These are phyloP conservation scores for Crotalus viridis DNA, from an alignment of 2,113 vertebrate species.

Conservation along the genomic window DNA sequence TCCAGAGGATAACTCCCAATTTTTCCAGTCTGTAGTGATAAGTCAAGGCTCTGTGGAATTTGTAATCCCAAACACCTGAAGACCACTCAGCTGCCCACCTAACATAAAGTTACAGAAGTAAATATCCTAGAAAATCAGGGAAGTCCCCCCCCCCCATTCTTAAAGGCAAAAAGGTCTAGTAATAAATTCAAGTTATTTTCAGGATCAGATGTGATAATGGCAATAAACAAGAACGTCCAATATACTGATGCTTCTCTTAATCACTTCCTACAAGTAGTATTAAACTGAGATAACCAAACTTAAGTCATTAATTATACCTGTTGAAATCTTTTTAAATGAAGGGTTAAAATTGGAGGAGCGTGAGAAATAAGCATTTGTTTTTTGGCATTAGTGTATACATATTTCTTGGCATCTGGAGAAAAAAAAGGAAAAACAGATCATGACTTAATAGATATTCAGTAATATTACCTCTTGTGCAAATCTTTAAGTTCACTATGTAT, in stretches of 20 bases:
- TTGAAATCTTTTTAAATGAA: constrained; percentile 96
- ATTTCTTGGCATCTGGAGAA: constrained; percentile 79
- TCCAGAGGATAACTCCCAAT: background rate
- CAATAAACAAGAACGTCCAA: background rate
- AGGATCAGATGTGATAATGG: background rate
- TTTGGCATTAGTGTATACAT: constrained; percentile 88
- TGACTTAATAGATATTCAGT: constrained; percentile 5
- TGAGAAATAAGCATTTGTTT: constrained; percentile 96
- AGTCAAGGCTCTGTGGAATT: background rate
- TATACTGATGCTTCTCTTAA: background rate
- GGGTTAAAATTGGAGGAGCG: constrained; percentile 88
- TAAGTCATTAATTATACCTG: constrained; percentile 73
- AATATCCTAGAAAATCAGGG: constrained; percentile 11
- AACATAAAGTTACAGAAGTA: constrained; percentile 11
- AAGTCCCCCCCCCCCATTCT: background rate
- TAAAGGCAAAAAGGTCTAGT: background rate
- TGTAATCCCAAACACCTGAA: background rate
- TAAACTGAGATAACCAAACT: background rate
- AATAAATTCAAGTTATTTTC: background rate
- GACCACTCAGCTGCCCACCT: background rate
- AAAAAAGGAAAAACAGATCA: constrained; percentile 19
- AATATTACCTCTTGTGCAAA: background rate
- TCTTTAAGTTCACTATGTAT: background rate
- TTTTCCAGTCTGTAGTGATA: background rate
- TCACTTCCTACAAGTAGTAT: background rate